Base-by-base conservation (phyloP, 2,797 vertebrate species). In the Buphagus erythrorhynchus region DNA sequence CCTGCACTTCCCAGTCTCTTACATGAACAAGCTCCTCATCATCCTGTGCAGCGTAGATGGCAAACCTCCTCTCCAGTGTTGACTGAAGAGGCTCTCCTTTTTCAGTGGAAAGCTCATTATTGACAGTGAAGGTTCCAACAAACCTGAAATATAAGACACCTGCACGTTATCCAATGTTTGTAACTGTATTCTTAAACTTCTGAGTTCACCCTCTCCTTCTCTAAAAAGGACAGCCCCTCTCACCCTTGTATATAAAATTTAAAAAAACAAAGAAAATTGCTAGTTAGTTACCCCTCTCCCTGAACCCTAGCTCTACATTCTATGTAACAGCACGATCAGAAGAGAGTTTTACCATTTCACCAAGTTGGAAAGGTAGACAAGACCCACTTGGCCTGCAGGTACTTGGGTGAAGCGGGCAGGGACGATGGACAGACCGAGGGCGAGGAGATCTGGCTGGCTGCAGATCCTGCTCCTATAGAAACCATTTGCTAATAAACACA, bases 21-120 rank as follows among this genome's bases (percentile, higher is more conserved):
- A 99, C 99, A 20, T 99, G 98, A 74, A 99, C 99, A 98, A 99
- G 98, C 91, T 99, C 99, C 88, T 99, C 98, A n/a, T 98, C 98
- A 95, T 98, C 97, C 76, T 95, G 98, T 4, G 97, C 99, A 17
- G 99, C 98, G 9, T 98, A 98, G 94, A 98, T 97, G 24, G 98
- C 98, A 66, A 99, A 98, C 33, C 99, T 98, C 61, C 97, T 98
- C 96, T 99, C 98, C 94, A 99, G 91, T 7, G 98, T 97, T 1
- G 90, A 95, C 69, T 93, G 96, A 66, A 98, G 96, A 40, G 96
- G 38, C 5, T 97, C 97, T 55, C 51, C 79, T 67, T 98, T 98
- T 48, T 97, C 98, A 88, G 57, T 81, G 15, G 98, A 98, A 75
- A 99, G 98, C 54, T 98, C 98, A 10, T 97, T 79, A 68, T 99